Conservation (phyloP, 1,140 invertebrate species). For the Phymastichus coffea region DNA sequence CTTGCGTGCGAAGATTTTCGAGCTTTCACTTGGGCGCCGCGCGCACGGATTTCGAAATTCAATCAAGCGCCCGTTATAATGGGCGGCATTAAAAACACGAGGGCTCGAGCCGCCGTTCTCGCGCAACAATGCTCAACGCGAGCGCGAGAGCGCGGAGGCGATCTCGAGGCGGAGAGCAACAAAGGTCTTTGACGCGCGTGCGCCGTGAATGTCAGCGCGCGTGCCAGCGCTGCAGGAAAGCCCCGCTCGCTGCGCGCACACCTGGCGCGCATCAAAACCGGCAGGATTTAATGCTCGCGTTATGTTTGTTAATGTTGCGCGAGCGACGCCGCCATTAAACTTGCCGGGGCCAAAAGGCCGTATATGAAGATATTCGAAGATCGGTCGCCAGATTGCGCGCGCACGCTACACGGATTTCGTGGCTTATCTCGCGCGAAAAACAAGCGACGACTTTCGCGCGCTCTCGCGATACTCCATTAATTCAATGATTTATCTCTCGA, state of each 20-base stretch:
- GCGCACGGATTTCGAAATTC: slow-evolving; percentile 3
- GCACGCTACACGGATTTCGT: slow-evolving; percentile 19
- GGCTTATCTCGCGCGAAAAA: slow-evolving; percentile 16
- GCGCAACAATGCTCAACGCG: background rate
- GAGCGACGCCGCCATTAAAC: too few relatives aligned
- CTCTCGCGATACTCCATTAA: slow-evolving; percentile 6
- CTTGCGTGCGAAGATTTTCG: background rate
- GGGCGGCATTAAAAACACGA: background rate
- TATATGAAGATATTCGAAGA: slow-evolving; percentile 27
- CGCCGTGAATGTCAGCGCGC: slow-evolving; percentile 39
- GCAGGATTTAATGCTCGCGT: slow-evolving; percentile 39
- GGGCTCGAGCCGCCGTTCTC: slow-evolving; percentile 19
- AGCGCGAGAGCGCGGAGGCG: background rate
- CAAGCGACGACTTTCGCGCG: slow-evolving; percentile 6
- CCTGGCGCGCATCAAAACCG: slow-evolving; percentile 32
- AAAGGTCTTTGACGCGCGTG: slow-evolving; percentile 39
- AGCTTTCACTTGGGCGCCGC: background rate
- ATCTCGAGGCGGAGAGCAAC: background rate
- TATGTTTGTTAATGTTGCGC: slow-evolving; percentile 37
- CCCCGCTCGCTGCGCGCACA: slow-evolving; percentile 30
- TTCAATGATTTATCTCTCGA: slow-evolving; percentile 15
- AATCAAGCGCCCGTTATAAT: background rate
- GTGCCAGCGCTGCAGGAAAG: slow-evolving; percentile 33
- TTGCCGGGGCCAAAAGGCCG: too few relatives aligned
- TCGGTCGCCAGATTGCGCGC: slow-evolving; percentile 14